Base-by-base conservation (phyloP, 2,113 vertebrate species). In the Hypocryptadius cinnamomeus region DNA sequence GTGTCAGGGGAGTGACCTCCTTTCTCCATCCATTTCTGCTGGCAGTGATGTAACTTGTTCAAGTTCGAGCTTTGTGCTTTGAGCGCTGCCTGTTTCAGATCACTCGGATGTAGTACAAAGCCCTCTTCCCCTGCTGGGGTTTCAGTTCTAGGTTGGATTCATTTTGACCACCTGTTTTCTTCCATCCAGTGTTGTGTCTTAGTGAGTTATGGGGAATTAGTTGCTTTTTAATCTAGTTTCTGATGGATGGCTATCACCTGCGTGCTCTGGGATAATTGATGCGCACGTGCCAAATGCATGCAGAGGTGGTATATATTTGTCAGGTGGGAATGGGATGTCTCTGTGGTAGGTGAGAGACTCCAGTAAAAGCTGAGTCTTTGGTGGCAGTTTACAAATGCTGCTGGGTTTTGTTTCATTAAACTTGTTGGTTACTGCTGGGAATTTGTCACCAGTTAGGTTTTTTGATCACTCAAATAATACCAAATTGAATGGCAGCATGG, bases 181-280 rank as follows among this genome's bases (percentile, higher is more conserved):
- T 87, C 91, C n/a, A 68, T 78, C 51, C 53, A 78, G 31, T 16
- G 23, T 22, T 74, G 25, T 80, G 61, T 78, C 61, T 69, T 48
- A 64, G 91, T 87, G 87, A 89, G 56, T 91, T 87, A 85, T 48
- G 79, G 79, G 64, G 60, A 87, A 80, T 85, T 87, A 96, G 81
- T 83, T 86, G 87, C 65, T 87, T 91, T 93, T 94, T 78, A 94
- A 70, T 95, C 87, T 77, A 13, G 35, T 91, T 94, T 85, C 60
- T 90, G 76, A 92, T 92, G 76, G 56, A 91, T 92, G 71, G 64
- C 54, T 83, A 23, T 94, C 94, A 94, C 74, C 94, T 96, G 87
- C 15, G 1, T 10, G 60, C 47, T 85, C 37, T n/a, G 64, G 60
- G 61, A 13, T 84, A 90, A 86, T 30, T 54, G 59, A 69, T 89